These are phyloP conservation scores for Rhinoderma darwinii DNA, from an alignment of 2,113 vertebrate genomes.

Conservation along the genomic window DNA sequence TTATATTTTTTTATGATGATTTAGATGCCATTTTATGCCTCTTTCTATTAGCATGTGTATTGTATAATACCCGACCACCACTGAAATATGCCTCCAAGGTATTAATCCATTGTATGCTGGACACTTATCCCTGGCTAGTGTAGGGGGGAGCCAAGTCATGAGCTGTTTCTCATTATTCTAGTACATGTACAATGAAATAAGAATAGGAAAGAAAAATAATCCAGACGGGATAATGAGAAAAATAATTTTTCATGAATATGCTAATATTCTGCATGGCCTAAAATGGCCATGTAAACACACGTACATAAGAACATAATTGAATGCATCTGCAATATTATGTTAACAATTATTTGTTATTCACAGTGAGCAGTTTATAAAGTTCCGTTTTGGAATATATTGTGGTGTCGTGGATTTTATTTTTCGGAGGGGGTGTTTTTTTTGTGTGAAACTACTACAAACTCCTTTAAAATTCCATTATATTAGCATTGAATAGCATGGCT, in stretches of 20 bases:
- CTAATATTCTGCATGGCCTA: neutral
- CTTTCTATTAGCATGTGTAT: slow-evolving; percentile 35
- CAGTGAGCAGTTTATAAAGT: neutral
- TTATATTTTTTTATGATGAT: slow-evolving; percentile 46
- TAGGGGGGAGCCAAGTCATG: slow-evolving; percentile 31
- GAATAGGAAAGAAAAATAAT: slow-evolving; percentile 4
- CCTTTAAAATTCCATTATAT: too few species aligned
- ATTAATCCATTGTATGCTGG: slow-evolving; percentile 20
- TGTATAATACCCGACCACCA: slow-evolving; percentile 44
- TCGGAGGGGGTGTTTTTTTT: neutral
- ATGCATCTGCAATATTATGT: neutral
- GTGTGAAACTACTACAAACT: neutral
- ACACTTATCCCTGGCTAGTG: slow-evolving; percentile 36
- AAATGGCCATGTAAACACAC: slow-evolving; percentile 35
- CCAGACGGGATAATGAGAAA: slow-evolving; percentile 46
- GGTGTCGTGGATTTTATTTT: neutral
- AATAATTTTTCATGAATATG: slow-evolving; percentile 47
- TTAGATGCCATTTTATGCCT: slow-evolving; percentile 35
- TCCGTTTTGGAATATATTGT: neutral
- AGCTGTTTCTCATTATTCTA: slow-evolving; percentile 54
- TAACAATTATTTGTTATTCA: neutral
- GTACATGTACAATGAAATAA: slow-evolving; percentile 10
- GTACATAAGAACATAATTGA: slow-evolving; percentile 12
- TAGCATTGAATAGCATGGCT: too few species aligned
- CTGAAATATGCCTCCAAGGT: slow-evolving; percentile 43